phyloP scores from a whole-genome alignment of 2,113 vertebrate species.

The Prietella phreatophila region DNA sequence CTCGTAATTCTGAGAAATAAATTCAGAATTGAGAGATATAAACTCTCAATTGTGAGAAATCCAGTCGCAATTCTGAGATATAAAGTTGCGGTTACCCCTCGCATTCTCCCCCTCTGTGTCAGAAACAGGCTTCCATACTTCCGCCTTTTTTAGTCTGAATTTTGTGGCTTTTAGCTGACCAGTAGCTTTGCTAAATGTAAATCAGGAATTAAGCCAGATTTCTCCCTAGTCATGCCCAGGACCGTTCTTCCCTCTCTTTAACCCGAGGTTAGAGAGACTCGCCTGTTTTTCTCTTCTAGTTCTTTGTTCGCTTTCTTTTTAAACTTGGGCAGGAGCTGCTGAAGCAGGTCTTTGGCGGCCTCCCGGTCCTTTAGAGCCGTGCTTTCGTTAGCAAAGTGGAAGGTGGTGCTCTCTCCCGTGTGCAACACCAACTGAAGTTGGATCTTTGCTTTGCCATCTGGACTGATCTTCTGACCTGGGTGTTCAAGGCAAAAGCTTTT shows the following conservation, averaged over 20 bases:
- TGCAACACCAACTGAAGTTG: conserved; percentile 96
- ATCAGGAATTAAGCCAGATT: background rate
- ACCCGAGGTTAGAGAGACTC: background rate
- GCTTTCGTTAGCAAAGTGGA: conserved; percentile 96
- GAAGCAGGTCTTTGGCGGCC: conserved; percentile 93
- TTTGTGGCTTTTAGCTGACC: background rate
- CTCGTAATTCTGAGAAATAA: no score
- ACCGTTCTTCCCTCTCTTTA: background rate
- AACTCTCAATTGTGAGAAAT: no score
- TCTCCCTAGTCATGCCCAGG: background rate
- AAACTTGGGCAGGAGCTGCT: conserved; percentile 96
- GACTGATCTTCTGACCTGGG: conserved; percentile 98
- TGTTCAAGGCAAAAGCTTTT: background rate
- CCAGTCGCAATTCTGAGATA: no score
- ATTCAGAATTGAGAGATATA: no score
- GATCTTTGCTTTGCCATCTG: conserved; percentile 97
- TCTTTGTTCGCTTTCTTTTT: conserved; percentile 99
- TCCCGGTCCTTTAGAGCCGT: conserved; percentile 91
- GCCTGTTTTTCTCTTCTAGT: conserved; percentile 98
- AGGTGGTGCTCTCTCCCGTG: conserved; percentile 92
- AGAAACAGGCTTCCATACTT: no score
- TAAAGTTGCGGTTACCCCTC: no score
- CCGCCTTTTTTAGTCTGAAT: background rate
- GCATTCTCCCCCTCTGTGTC: no score
- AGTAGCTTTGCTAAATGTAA: background rate